Conservation (phyloP, 2,113 vertebrate species). For the Piaya cayana region DNA sequence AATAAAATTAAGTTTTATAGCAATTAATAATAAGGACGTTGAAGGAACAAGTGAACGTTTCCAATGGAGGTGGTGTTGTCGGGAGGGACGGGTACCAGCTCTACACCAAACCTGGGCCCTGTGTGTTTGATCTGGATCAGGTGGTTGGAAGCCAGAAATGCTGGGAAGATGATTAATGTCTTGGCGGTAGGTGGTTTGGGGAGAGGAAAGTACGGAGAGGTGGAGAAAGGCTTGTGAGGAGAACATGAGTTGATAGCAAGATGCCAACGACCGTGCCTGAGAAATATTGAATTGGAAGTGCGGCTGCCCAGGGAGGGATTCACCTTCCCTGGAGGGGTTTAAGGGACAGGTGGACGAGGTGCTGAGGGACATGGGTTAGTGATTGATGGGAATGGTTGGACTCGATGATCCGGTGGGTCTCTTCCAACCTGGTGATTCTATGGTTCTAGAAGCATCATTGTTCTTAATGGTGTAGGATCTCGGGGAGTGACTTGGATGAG, state of each 20-base stretch:
- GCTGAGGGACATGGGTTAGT: no score
- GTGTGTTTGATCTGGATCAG: fast-evolving
- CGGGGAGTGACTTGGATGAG: not conserved
- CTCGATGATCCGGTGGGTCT: no score
- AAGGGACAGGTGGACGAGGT: no score
- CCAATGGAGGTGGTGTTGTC: not conserved
- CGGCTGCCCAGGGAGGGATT: no score
- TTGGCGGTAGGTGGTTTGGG: not conserved
- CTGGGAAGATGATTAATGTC: not conserved
- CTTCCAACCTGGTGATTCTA: no score
- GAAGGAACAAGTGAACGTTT: not conserved
- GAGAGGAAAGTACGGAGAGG: not conserved
- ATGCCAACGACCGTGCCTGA: not conserved
- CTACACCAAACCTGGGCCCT: not conserved
- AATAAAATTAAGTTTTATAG: constrained; percentile 46
- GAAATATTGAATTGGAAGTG: fast-evolving
- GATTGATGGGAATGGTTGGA: no score
- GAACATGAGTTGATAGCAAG: not conserved
- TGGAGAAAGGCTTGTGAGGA: not conserved
- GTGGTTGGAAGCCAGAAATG: not conserved
- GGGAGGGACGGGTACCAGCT: not conserved
- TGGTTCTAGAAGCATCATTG: not conserved
- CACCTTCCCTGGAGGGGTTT: no score
- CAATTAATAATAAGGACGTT: constrained; percentile 47
- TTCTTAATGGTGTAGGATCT: not conserved